These are phyloP conservation scores for Hylyphantes graminicola DNA, from an alignment of 1,140 invertebrate genomes.

Conservation along the genomic window DNA sequence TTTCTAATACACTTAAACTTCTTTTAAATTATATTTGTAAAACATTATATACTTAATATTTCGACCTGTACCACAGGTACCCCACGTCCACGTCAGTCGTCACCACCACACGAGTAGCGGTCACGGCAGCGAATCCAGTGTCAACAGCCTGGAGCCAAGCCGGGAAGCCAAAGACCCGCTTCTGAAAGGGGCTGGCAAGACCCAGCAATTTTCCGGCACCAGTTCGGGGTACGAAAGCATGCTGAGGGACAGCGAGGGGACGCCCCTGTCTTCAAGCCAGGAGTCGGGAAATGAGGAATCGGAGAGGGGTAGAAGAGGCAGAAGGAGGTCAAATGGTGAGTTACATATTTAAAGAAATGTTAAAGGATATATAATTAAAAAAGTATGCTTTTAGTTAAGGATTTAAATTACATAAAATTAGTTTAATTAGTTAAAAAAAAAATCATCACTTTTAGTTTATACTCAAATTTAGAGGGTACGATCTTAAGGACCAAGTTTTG, in stretches of 20 bases:
- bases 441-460: too few relatives aligned
- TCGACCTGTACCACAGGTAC: not conserved
- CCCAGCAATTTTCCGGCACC: constrained; percentile 60
- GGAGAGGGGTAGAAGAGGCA: constrained; percentile 43
- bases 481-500: too few relatives aligned
- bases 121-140: constrained; percentile 54
- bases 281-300: constrained; percentile 67
- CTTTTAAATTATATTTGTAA: too few relatives aligned
- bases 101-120: constrained; percentile 54
- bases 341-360: not conserved
- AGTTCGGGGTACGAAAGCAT: constrained; percentile 84
- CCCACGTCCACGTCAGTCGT: constrained; percentile 33
- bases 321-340: constrained; percentile 49
- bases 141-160: constrained; percentile 35
- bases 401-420: too few relatives aligned
- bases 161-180: constrained; percentile 48
- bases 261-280: constrained; percentile 71
- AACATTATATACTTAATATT: too few relatives aligned
- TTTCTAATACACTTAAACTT: too few relatives aligned
- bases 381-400: too few relatives aligned
- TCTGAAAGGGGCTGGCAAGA: constrained; percentile 34
- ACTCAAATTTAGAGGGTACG: too few relatives aligned
- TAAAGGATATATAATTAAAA: too few relatives aligned
- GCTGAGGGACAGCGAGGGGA: constrained; percentile 77
- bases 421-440: too few relatives aligned